A percentile compares a stretch with the other conserved stretches of the same genome.
phyloP scores from a whole-genome alignment of 2,797 vertebrate genomes.

The Apodemus agrarius region DNA sequence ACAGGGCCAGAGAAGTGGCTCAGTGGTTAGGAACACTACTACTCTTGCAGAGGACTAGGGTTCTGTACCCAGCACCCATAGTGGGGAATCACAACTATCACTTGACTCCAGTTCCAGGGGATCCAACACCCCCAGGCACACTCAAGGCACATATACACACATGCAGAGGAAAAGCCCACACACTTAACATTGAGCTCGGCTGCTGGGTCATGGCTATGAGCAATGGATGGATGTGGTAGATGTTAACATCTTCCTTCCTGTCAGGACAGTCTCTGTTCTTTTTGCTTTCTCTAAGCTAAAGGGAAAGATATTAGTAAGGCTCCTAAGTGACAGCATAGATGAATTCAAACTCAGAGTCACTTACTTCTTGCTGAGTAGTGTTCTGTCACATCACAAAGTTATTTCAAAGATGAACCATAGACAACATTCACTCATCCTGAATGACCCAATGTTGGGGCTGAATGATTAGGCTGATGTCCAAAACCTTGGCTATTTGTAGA shows the following conservation, averaged over 20 bases:
- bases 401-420: neutral
- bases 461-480: neutral
- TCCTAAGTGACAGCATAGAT: neutral
- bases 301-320: neutral
- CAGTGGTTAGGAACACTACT: neutral
- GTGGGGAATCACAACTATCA: neutral
- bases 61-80: neutral
- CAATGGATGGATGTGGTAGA: neutral
- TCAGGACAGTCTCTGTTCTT: neutral
- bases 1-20: neutral
- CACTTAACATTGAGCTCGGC: neutral
- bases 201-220: neutral
- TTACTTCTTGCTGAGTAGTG: neutral
- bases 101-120: neutral
- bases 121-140: neutral
- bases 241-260: neutral
- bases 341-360: neutral
- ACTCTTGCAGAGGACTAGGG: neutral
- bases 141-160: neutral
- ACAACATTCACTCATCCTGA: neutral
- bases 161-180: neutral
- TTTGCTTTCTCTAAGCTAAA: conserved; percentile 26
- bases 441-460: neutral
- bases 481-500: neutral
- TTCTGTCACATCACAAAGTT: neutral